Percentiles rank a stretch among this genome's conserved stretches.
Evolutionary conservation across 2,888 invertebrate species (phyloP).

Genomic region (Cephus pulcher): DNA sequence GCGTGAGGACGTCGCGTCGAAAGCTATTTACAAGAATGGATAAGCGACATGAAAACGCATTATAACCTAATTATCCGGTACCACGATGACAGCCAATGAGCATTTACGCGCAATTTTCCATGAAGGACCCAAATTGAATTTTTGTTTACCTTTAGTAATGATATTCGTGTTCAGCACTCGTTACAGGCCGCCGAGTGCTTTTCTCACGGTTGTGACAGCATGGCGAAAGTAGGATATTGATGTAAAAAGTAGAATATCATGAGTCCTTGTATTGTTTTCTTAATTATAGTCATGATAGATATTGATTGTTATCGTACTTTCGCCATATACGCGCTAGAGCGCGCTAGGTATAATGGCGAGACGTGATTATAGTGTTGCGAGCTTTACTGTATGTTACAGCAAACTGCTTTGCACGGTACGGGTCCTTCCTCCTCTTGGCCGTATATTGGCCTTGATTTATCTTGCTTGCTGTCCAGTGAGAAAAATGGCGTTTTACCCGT

Average conservation of each 20-base stretch:
- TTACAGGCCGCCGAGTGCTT: neutral
- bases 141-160: neutral
- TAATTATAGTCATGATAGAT: neutral
- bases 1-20: slow-evolving; percentile 6
- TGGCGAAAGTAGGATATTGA: neutral
- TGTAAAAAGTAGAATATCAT: neutral
- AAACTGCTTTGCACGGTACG: slow-evolving; percentile 56
- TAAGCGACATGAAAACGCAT: slow-evolving; percentile 16
- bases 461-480: slow-evolving; percentile 35
- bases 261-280: neutral
- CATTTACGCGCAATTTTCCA: neutral
- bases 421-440: slow-evolving; percentile 41
- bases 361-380: neutral
- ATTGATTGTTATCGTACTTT: neutral
- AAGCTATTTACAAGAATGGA: slow-evolving; percentile 25
- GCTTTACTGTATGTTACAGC: slow-evolving; percentile 60
- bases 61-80: neutral
- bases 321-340: neutral
- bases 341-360: neutral
- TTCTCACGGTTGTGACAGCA: neutral
- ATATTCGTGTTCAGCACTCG: neutral
- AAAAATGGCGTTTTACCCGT: slow-evolving; percentile 36
- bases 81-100: neutral
- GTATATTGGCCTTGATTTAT: slow-evolving; percentile 30
- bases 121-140: neutral